phyloP scores from a whole-genome alignment of 23 tunicate species.

The Botrylloides violaceus region DNA sequence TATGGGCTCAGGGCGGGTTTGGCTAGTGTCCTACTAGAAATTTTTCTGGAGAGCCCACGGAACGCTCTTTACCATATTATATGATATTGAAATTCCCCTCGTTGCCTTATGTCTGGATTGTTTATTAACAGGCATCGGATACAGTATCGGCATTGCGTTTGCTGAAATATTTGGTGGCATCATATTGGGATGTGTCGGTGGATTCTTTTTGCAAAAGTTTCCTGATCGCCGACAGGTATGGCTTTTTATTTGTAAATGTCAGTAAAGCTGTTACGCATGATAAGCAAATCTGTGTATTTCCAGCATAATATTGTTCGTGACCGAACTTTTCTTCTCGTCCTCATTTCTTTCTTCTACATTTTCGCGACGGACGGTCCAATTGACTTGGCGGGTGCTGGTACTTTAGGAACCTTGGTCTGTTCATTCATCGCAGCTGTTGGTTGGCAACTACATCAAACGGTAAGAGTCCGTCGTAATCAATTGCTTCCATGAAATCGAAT shows the following conservation, averaged over 20 bases:
- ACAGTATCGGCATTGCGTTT: conserved; percentile 27
- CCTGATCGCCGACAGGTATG: conserved; percentile 59
- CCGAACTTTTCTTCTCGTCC: conserved; percentile 35
- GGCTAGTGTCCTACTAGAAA: no score
- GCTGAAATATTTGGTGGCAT: conserved; percentile 38
- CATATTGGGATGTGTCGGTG: conserved; percentile 37
- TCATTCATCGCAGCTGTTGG: conserved; percentile 55
- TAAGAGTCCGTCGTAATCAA: conserved; percentile 12
- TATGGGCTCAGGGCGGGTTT: no score
- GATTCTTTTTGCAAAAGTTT: conserved; percentile 34
- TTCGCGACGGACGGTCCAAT: conserved; percentile 43
- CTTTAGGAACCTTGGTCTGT: conserved; percentile 46
- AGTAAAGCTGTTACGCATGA: neutral
- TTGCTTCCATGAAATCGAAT: no score
- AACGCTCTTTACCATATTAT: no score
- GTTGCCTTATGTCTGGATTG: no score
- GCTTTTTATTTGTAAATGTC: neutral
- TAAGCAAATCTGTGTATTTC: no score
- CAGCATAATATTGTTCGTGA: conserved; percentile 62
- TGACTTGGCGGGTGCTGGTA: conserved; percentile 55
- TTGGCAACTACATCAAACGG: conserved; percentile 47
- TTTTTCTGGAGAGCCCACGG: no score
- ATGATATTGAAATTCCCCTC: no score
- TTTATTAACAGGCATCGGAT: conserved; percentile 46
- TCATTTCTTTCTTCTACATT: conserved; percentile 39